These are phyloP conservation scores for Camptogramma bilineatum DNA, from an alignment of 2,888 invertebrate genomes.

Conservation along the genomic window DNA sequence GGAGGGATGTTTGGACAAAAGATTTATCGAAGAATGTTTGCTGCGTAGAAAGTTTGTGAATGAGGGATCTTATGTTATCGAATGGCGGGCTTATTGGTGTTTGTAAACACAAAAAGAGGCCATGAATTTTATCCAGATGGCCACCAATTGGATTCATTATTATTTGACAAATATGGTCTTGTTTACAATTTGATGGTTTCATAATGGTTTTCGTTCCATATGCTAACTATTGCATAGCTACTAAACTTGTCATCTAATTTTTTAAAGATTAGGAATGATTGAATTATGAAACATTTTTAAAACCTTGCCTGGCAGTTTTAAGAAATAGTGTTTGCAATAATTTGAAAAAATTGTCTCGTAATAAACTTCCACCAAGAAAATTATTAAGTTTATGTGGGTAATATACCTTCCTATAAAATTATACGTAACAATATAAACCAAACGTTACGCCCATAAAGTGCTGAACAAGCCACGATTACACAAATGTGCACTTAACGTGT, in stretches of 20 bases:
- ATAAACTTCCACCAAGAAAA: not conserved
- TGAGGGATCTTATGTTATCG: slow-evolving; percentile 20
- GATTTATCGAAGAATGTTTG: slow-evolving; percentile 53
- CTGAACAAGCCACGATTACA: slow-evolving; percentile 47
- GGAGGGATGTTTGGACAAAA: slow-evolving; percentile 64
- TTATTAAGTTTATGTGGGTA: not conserved
- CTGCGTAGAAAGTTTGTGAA: slow-evolving; percentile 42
- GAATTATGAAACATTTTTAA: no score
- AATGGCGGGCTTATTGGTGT: slow-evolving; percentile 10
- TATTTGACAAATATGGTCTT: not conserved
- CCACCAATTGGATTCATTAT: not conserved
- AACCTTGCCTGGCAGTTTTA: no score
- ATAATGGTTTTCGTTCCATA: no score
- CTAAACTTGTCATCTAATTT: no score
- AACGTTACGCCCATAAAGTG: slow-evolving; percentile 33
- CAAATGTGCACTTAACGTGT: slow-evolving; percentile 37
- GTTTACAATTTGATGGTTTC: no score
- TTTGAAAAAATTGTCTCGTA: no score
- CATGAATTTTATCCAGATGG: slow-evolving; percentile 10
- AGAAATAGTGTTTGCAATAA: no score
- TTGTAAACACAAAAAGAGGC: slow-evolving; percentile 8
- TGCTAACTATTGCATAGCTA: no score
- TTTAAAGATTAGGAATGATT: no score
- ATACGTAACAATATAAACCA: slow-evolving; percentile 9
- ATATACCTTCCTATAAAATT: not conserved